Base-by-base conservation (phyloP, 2,797 vertebrate species). In the Phoebastria nigripes region DNA sequence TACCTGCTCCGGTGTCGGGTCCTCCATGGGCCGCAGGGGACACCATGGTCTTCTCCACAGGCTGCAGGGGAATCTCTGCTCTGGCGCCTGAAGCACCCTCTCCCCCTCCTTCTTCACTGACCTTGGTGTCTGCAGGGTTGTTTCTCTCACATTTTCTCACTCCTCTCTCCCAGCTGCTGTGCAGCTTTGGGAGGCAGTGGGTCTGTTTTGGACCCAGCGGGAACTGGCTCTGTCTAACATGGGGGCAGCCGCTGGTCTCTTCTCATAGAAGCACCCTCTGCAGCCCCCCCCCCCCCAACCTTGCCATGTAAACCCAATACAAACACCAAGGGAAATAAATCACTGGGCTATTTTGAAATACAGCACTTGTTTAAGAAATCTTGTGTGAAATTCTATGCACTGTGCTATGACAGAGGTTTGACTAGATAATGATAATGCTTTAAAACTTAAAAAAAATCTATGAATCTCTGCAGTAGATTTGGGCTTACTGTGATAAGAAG, bases 81-180 rank as follows among this genome's bases (percentile, higher is more conserved):
- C n/a, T 11, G 10, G 5, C 4, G 1, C 33, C 15, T 67, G 52
- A 26, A 67, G 8, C 2, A 2, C 15, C 2, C 3, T 19, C 41
- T 77, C 16, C 49, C 8, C 1, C 12, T 87, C 22, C n/a, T 65
- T 67, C 47, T 17, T 55, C 37, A 25, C 2, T 18, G 26, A 37
- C 42, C 22, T 89, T 44, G 20, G 3, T 18, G 56, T 51, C 51
- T 69, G 31, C 59, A 70, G 11, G 10, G 22, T 12, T 93, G 4
- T 42, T 87, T 79, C 42, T 51, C 17, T 58, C n/a, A 44, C 15
- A 33, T 58, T 77, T 71, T 55, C 63, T 81, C 54, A 21, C 9
- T 83, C 26, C 6, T 35, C 42, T 10, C 18, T 26, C 26, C 3
- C 51, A 89, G 35, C 4, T 62, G 22, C 47, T 71, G 14, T 8